Percentiles rank a stretch among this genome's conserved stretches.
These are phyloP conservation scores for Acrobasis consociella DNA, from an alignment of 2,888 invertebrate species.

Conservation along the genomic window DNA sequence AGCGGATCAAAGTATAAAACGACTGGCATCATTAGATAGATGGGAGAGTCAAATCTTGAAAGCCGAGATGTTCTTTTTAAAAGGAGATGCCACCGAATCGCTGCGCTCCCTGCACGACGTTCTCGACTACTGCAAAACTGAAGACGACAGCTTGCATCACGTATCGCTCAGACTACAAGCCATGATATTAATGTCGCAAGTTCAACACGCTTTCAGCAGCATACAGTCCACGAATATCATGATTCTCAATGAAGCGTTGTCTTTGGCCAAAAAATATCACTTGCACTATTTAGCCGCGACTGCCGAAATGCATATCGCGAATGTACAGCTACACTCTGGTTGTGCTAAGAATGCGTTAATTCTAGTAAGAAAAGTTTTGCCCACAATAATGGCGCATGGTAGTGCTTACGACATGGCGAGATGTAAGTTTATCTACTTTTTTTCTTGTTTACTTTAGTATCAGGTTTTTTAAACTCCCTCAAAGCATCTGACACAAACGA, in stretches of 20 bases:
- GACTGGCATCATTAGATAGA: slow-evolving; percentile 85
- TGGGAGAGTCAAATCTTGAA: slow-evolving; percentile 85
- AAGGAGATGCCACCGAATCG: slow-evolving; percentile 73
- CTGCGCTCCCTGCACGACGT: slow-evolving; percentile 77
- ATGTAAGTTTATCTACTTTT: slow-evolving; percentile 57
- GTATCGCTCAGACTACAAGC: slow-evolving; percentile 84
- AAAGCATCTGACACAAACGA: neutral
- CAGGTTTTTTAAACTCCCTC: neutral
- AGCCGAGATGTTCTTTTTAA: slow-evolving; percentile 81
- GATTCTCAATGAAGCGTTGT: slow-evolving; percentile 87
- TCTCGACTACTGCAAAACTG: slow-evolving; percentile 77
- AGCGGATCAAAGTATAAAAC: slow-evolving; percentile 86
- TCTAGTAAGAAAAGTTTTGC: slow-evolving; percentile 86
- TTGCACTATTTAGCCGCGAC: slow-evolving; percentile 89
- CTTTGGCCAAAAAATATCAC: slow-evolving; percentile 88
- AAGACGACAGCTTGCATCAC: slow-evolving; percentile 78
- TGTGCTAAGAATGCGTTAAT: slow-evolving; percentile 89
- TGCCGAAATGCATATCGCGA: slow-evolving; percentile 90
- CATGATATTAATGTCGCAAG: slow-evolving; percentile 86
- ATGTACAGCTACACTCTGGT: slow-evolving; percentile 88
- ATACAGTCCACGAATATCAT: slow-evolving; percentile 80
- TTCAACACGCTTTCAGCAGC: slow-evolving; percentile 84
- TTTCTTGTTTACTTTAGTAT: neutral
- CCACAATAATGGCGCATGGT: slow-evolving; percentile 90
- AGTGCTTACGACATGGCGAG: slow-evolving; percentile 91